A percentile compares a stretch with the other conserved stretches of the same genome.
These are phyloP conservation scores for Leptinotarsa rubiginosa DNA, from an alignment of 2,888 invertebrate species.

Conservation along the genomic window DNA sequence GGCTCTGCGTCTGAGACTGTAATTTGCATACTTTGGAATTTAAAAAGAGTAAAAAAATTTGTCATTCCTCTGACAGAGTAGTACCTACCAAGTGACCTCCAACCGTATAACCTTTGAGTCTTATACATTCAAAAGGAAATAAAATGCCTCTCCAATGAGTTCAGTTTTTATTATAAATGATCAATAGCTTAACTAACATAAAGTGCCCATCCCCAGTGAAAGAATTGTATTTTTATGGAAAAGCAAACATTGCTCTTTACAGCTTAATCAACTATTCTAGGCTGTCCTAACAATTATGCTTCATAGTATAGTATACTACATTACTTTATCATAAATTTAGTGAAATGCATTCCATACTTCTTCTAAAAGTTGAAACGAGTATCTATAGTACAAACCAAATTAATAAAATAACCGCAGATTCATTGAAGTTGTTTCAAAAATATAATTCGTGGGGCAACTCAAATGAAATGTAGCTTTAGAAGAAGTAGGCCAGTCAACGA, in stretches of 20 bases:
- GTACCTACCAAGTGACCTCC: no score
- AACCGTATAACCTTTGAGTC: no score
- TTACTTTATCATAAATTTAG: conserved; percentile 56
- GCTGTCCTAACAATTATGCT: conserved; percentile 65
- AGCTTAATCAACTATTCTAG: conserved; percentile 65
- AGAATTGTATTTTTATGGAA: conserved; percentile 61
- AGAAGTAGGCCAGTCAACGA: conserved; percentile 50
- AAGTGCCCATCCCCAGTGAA: conserved; percentile 67
- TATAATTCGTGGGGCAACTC: conserved; percentile 8
- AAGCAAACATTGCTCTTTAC: conserved; percentile 67
- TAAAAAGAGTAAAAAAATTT: no score
- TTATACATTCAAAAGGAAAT: no score
- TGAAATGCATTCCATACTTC: conserved; percentile 52
- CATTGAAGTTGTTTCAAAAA: conserved; percentile 25
- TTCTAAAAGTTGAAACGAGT: conserved; percentile 44
- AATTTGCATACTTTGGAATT: no score
- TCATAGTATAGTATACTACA: conserved; percentile 47
- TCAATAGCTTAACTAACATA: conserved; percentile 67
- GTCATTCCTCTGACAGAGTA: no score
- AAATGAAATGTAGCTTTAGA: conserved; percentile 43
- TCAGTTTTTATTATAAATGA: conserved; percentile 66
- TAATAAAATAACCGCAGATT: conserved; percentile 36
- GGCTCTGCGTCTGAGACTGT: no score
- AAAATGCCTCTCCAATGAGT: conserved; percentile 42
- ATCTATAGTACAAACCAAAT: conserved; percentile 49